Percentiles rank a stretch among this genome's conserved stretches.
phyloP scores from a whole-genome alignment of 2,888 invertebrate species.

The Watsonalla cultraria region DNA sequence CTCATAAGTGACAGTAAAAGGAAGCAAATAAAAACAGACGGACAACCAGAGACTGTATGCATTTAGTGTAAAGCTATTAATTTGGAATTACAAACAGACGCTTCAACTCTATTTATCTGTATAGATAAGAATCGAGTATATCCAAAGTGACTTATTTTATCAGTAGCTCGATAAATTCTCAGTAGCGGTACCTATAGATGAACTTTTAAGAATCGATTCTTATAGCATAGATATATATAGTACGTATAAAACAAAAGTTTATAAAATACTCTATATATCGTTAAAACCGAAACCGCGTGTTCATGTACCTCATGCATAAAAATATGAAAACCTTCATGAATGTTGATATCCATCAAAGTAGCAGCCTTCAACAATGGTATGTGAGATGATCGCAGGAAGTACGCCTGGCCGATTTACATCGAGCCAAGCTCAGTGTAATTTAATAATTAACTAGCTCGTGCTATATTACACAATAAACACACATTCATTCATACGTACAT shows the following conservation, averaged over 20 bases:
- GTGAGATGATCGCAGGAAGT: slow-evolving; percentile 34
- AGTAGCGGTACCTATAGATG: slow-evolving; percentile 9
- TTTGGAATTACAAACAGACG: too few species aligned
- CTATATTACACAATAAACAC: not conserved
- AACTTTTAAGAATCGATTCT: slow-evolving; percentile 3
- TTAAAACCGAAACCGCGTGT: too few species aligned
- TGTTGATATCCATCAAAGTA: not conserved
- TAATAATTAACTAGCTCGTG: slow-evolving; percentile 6
- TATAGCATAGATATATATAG: too few species aligned
- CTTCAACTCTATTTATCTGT: too few species aligned
- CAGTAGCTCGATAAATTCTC: slow-evolving; percentile 13
- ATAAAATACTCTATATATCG: too few species aligned
- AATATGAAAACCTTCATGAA: not conserved
- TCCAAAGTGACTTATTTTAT: slow-evolving; percentile 1
- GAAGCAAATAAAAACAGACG: too few species aligned
- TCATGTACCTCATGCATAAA: too few species aligned
- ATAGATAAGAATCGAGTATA: not conserved
- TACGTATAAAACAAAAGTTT: too few species aligned
- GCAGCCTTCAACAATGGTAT: slow-evolving; percentile 32
- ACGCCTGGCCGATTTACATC: slow-evolving; percentile 32
- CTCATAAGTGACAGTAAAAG: too few species aligned
- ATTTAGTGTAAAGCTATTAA: too few species aligned
- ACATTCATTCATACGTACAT: too few species aligned
- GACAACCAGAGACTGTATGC: too few species aligned
- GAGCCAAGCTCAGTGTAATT: slow-evolving; percentile 11